These are phyloP conservation scores for Dicaeum eximium DNA, from an alignment of 2,113 vertebrate species.

Conservation along the genomic window DNA sequence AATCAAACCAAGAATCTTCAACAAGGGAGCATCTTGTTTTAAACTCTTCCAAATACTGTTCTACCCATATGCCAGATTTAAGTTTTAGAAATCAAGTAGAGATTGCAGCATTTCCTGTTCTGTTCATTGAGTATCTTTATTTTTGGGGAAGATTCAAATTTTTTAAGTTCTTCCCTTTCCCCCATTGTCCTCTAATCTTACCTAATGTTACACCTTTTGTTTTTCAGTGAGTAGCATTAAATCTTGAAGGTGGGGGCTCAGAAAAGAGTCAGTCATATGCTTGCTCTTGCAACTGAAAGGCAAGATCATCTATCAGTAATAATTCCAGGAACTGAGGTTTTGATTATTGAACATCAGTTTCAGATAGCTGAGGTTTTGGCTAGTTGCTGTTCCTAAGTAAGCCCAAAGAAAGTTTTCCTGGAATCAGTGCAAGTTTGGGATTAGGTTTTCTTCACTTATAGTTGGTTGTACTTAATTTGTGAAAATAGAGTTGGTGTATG, in stretches of 20 bases:
- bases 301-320: background rate
- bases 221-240: background rate
- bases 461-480: background rate
- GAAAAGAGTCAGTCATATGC: background rate
- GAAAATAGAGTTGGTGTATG: background rate
- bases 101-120: background rate
- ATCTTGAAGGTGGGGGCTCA: background rate
- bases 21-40: background rate
- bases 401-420: background rate
- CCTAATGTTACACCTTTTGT: background rate
- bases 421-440: background rate
- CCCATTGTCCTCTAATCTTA: background rate
- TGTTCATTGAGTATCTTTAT: background rate
- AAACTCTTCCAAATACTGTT: slow-evolving; percentile 7
- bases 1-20: slow-evolving; percentile 1
- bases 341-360: background rate
- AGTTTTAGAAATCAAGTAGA: background rate
- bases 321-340: background rate
- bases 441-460: background rate
- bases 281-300: background rate
- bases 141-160: background rate
- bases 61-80: background rate
- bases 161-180: slow-evolving; percentile 5
- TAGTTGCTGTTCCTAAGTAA: background rate
- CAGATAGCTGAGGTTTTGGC: slow-evolving; percentile 5